Evolutionary conservation across 1,140 invertebrate species (phyloP).

Genomic region (Marisa cornuarietis): DNA sequence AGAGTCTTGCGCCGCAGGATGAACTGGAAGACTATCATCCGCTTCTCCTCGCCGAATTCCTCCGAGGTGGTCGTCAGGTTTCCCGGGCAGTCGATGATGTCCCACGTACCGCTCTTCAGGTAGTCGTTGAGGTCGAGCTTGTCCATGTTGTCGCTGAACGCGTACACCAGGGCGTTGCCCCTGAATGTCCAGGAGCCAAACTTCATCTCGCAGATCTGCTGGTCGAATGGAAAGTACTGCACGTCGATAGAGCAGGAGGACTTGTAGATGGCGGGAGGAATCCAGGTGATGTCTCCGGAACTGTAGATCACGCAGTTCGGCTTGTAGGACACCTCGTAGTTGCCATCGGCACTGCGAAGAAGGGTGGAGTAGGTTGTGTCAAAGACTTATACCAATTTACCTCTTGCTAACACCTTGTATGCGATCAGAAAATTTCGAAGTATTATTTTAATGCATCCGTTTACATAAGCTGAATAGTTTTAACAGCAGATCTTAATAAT

Average conservation of each 20-base stretch:
- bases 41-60: conserved; percentile 49
- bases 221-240: conserved; percentile 96
- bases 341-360: conserved; percentile 52
- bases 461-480: too few species aligned
- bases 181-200: conserved; percentile 99
- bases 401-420: neutral
- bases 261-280: conserved; percentile 98
- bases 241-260: conserved; percentile 99
- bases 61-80: conserved; percentile 40
- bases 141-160: conserved; percentile 94
- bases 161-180: conserved; percentile 94
- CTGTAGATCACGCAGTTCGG: conserved; percentile 96
- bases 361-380: conserved; percentile 12
- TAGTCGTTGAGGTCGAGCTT: conserved; percentile 95
- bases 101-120: conserved; percentile 99
- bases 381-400: neutral
- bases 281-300: conserved; percentile 92
- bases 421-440: too few species aligned
- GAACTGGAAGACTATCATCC: conserved; percentile 70
- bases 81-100: conserved; percentile 93
- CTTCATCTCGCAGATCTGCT: conserved; percentile 98
- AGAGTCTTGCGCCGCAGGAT: conserved; percentile 96
- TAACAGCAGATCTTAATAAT: too few species aligned
- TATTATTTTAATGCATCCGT: too few species aligned
- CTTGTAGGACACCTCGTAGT: conserved; percentile 80